Base-by-base conservation (phyloP, 2,888 invertebrate species). In the Neoaliturus tenellus region DNA sequence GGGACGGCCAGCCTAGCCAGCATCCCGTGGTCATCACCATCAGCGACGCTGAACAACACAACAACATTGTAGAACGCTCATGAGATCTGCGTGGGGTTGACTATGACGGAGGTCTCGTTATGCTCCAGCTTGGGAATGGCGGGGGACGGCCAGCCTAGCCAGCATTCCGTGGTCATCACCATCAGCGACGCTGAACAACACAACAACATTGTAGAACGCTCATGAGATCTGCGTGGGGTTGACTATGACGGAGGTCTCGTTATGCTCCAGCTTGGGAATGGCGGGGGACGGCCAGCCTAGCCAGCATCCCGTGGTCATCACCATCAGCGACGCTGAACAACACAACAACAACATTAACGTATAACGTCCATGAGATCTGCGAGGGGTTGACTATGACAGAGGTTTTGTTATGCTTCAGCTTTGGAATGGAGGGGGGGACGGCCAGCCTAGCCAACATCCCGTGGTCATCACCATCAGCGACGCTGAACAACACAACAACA, bases 1-100 rank as follows among this genome's bases (percentile, higher is more conserved):
- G 83, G 17, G 87, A 87, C 5, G 87, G 87, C 87, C 88, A 88
- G 6, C 86, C 86, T 4, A 87, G 62, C 88, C 88, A 88, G 39
- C 85, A 84, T 25, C 87, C 87, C 0, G 86, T 85, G 0, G 86
- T 85, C 69, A 87, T 78, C 69, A 86, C 85, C 25, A 86, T 85
- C 67, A 87, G 44, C 12, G 86, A 85, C 4, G 85, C 88, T 87
- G 85, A 85, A 85, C 20, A 44, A 0, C 8, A 23, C 51, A 51
- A 14, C 8, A 2, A 39, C 39, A 44, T 17, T 8, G 4, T 51
- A 71, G 20, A 88, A 87, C 51, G 87, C 85, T 85, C 87, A 87
- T 0, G 87, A 86, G 55, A 86, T 62, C 58, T 88, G 82, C 8
- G 58, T 71, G 8, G 20, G 23, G 6, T 67, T 84, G 14, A 86